phyloP scores from a whole-genome alignment of 35 echinoderm and acorn worm genomes.

The Heliocidaris erythrogramma region DNA sequence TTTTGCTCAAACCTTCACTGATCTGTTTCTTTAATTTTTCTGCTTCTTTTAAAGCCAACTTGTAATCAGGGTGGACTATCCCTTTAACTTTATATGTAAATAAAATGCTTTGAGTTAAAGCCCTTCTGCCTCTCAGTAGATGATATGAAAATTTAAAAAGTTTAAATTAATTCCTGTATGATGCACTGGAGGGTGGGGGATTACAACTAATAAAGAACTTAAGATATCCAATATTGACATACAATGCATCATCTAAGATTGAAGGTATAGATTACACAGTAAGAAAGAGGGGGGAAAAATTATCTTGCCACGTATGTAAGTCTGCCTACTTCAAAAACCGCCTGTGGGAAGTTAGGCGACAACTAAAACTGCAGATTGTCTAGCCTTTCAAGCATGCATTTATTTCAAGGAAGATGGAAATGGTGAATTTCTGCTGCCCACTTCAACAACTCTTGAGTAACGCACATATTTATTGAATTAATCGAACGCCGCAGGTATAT shows the following conservation, averaged over 20 bases:
- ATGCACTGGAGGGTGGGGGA: too few relatives aligned
- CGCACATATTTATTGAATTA: slow-evolving; percentile 19
- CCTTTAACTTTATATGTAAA: too few relatives aligned
- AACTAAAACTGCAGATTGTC: background rate
- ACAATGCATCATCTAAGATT: background rate
- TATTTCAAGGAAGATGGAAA: background rate
- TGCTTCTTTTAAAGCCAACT: too few relatives aligned
- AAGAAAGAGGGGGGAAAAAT: background rate
- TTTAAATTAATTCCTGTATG: too few relatives aligned
- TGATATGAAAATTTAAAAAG: too few relatives aligned
- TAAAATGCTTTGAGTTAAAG: too few relatives aligned
- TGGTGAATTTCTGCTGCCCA: background rate
- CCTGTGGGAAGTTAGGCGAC: background rate
- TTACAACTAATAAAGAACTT: background rate
- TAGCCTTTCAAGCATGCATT: background rate
- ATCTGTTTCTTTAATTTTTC: too few relatives aligned
- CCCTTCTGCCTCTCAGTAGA: too few relatives aligned
- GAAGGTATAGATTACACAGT: background rate
- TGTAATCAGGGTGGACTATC: too few relatives aligned
- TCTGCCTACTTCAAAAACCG: background rate
- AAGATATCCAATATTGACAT: background rate
- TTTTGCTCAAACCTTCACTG: too few relatives aligned
- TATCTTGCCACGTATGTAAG: background rate
- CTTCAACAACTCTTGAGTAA: background rate
- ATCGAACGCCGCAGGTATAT: background rate